Evolutionary conservation across 1,140 invertebrate species (phyloP).

Genomic region (Drosophila obscura): DNA sequence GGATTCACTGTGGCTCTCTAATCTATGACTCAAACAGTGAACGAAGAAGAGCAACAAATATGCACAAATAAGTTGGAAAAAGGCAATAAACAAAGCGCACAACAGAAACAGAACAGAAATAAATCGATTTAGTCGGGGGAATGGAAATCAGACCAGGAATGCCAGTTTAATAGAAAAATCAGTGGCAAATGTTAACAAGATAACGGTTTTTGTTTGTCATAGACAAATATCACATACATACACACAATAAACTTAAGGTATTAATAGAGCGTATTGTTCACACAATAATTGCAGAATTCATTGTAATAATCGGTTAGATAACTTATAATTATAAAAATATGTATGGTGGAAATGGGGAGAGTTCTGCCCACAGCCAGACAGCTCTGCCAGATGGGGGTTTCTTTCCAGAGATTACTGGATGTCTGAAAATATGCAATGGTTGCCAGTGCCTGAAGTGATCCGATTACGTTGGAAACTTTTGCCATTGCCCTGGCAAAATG

Average conservation of each 20-base stretch:
- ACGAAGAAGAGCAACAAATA: constrained; percentile 21
- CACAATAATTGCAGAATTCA: too few relatives aligned
- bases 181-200: constrained; percentile 30
- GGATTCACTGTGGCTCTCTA: background rate
- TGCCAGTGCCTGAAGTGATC: constrained; percentile 3
- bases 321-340: too few relatives aligned
- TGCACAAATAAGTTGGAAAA: constrained; percentile 18
- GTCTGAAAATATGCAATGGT: constrained; percentile 62
- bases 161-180: constrained; percentile 57
- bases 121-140: constrained; percentile 42
- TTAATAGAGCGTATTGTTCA: background rate
- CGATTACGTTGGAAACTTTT: constrained; percentile 44
- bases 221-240: constrained; percentile 13
- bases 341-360: too few relatives aligned
- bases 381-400: constrained; percentile 3
- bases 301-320: too few relatives aligned
- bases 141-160: too few relatives aligned
- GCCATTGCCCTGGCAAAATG: constrained; percentile 47
- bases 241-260: background rate
- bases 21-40: constrained; percentile 49
- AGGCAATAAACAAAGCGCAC: constrained; percentile 51
- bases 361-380: too few relatives aligned
- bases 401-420: constrained; percentile 35
- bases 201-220: constrained; percentile 29
- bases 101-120: constrained; percentile 35